phyloP scores from a whole-genome alignment of 2,888 invertebrate genomes.

The Sphecodes monilicornis region DNA sequence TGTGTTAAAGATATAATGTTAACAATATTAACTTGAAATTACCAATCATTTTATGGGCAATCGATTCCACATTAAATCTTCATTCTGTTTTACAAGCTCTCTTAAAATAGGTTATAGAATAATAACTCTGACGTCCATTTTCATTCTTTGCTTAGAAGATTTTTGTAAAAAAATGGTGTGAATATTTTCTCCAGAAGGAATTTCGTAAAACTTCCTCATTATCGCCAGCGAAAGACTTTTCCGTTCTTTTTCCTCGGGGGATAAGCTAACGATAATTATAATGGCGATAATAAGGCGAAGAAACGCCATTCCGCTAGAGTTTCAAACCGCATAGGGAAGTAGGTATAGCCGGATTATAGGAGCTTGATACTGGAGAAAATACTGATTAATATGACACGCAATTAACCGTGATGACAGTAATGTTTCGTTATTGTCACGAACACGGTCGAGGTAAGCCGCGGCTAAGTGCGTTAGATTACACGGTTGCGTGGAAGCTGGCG shows the following conservation, averaged over 20 bases:
- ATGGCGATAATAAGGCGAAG: background rate
- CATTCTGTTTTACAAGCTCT: no score
- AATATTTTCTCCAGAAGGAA: background rate
- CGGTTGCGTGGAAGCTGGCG: background rate
- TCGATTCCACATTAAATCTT: no score
- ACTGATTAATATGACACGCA: conserved; percentile 10
- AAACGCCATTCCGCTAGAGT: background rate
- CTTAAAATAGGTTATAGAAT: no score
- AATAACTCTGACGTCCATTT: no score
- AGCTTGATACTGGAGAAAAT: background rate
- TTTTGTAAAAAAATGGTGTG: background rate
- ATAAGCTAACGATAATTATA: conserved; percentile 11
- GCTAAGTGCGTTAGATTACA: conserved; percentile 12
- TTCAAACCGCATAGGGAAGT: conserved; percentile 6
- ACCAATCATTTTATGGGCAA: no score
- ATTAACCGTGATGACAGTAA: conserved; percentile 32
- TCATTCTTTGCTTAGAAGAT: background rate
- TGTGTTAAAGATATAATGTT: no score
- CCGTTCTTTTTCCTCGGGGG: background rate
- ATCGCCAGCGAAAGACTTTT: background rate
- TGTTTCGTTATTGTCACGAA: conserved; percentile 31
- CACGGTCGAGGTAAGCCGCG: background rate
- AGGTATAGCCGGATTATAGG: conserved; percentile 1
- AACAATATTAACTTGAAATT: no score
- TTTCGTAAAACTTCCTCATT: background rate